Conservation (phyloP, 2,888 invertebrate species). For the Pseudococcus viburni region DNA sequence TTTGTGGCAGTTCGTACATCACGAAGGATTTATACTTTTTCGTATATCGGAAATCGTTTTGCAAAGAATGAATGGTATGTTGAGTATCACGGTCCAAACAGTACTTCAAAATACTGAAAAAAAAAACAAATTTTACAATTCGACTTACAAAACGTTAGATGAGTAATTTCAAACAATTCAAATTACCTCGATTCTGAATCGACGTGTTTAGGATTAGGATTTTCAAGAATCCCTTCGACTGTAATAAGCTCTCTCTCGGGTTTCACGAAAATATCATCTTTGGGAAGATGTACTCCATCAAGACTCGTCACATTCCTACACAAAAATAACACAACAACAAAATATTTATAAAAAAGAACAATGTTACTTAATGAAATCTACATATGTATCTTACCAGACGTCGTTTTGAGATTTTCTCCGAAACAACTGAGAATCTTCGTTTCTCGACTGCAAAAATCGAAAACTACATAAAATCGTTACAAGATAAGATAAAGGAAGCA, state of each 20-base stretch:
- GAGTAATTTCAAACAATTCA: background rate
- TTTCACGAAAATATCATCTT: background rate
- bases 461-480: background rate
- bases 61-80: background rate
- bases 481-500: background rate
- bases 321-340: background rate
- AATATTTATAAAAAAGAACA: background rate
- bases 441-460: background rate
- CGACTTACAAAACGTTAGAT: background rate
- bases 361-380: background rate
- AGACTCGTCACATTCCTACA: background rate
- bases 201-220: too few relatives aligned
- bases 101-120: constrained; percentile 1
- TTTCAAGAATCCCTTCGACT: background rate
- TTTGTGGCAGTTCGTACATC: background rate
- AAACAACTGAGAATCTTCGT: background rate
- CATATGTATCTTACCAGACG: background rate
- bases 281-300: background rate
- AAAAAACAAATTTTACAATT: background rate
- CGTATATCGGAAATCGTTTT: constrained; percentile 22
- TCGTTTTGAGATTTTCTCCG: background rate
- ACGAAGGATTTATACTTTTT: background rate
- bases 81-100: background rate
- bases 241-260: background rate
- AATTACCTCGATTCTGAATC: background rate